These are phyloP conservation scores for Lasius platythorax DNA, from an alignment of 2,888 invertebrate species.

Conservation along the genomic window DNA sequence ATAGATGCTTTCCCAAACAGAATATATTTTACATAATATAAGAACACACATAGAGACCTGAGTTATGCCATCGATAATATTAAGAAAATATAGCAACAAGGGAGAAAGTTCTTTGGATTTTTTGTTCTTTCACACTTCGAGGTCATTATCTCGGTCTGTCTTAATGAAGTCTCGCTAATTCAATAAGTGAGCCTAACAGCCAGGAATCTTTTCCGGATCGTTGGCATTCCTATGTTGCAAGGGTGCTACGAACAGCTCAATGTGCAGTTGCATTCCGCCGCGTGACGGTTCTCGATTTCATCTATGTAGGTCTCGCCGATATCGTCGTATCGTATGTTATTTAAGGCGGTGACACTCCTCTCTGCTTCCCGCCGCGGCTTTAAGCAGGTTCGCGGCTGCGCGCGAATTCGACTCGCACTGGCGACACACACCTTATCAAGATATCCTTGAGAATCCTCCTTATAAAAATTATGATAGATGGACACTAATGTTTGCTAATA, in stretches of 20 bases:
- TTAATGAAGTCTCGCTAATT: not conserved
- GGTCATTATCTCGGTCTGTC: not conserved
- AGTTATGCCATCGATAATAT: not conserved
- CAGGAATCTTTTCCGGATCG: not conserved
- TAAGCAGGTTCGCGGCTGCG: not conserved
- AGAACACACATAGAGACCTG: not conserved
- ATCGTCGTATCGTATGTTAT: constrained; percentile 25
- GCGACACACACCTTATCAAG: not conserved
- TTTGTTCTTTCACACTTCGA: not conserved
- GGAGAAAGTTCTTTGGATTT: not conserved
- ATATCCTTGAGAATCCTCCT: not conserved
- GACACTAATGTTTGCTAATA: not conserved
- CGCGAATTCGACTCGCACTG: constrained; percentile 6
- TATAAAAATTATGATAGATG: not conserved
- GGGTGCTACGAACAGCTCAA: not conserved
- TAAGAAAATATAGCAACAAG: not conserved
- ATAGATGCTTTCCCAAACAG: not conserved
- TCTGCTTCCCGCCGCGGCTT: not conserved
- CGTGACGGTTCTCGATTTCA: constrained; percentile 32
- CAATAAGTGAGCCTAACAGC: not conserved
- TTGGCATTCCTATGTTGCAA: not conserved
- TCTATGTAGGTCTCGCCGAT: constrained; percentile 46
- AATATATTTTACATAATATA: not conserved
- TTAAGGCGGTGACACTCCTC: constrained; percentile 32
- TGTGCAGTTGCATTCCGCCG: constrained; percentile 5